These are phyloP conservation scores for Psophia crepitans DNA, from an alignment of 2,113 vertebrate genomes.

Conservation along the genomic window DNA sequence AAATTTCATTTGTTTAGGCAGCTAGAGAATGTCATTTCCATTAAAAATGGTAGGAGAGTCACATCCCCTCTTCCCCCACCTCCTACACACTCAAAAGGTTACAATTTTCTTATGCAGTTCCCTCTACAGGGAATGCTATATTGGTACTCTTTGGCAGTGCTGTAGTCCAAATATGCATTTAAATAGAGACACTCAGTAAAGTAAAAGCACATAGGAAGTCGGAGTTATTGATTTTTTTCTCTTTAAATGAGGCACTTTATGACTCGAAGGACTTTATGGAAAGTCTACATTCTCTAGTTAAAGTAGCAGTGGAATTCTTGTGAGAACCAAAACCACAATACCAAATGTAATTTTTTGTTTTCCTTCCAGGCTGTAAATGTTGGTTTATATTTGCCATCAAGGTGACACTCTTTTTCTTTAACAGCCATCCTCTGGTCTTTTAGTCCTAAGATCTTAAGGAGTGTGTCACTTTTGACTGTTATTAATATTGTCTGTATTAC, in stretches of 20 bases:
- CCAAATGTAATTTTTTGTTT: background rate
- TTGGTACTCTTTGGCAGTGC: background rate
- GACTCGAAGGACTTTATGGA: background rate
- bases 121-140: background rate
- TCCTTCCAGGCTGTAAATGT: background rate
- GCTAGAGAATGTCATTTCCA: background rate
- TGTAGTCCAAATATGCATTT: constrained; percentile 38
- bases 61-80: background rate
- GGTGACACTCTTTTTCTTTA: background rate
- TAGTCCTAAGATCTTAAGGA: background rate
- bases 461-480: background rate
- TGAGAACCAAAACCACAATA: background rate
- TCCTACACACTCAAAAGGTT: background rate
- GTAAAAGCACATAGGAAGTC: background rate
- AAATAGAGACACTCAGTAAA: constrained; percentile 5
- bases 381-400: background rate
- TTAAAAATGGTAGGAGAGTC: background rate
- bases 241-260: constrained; percentile 31
- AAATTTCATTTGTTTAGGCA: constrained; percentile 3
- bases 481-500: background rate
- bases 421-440: background rate
- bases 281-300: background rate
- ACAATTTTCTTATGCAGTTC: background rate
- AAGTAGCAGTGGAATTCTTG: background rate
- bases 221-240: background rate